Evolutionary conservation across 2,888 invertebrate species (phyloP), one percentile per base, ranked within the genome.

Genomic region (Hypselothyrea guttata): DNA sequence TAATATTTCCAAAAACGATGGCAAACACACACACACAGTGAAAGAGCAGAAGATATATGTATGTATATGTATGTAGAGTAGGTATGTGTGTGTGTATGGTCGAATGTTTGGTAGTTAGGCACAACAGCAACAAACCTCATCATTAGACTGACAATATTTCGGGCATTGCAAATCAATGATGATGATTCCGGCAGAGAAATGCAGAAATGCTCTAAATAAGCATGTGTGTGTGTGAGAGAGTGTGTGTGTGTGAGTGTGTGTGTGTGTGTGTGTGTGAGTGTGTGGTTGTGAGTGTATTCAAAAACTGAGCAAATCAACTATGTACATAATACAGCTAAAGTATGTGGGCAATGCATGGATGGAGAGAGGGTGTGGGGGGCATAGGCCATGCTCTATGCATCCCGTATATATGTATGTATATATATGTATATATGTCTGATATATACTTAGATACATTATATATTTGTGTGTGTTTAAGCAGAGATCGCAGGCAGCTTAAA

Each of bases 1-100:
- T 86, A 86, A 87, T 86, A 87, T 87, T 86, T 84, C 86, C 86
- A 84, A 85, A 86, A 85, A 86, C 79, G 77, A 83, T 79, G 77
- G 81, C 81, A 83, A 83, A 83, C 84, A 77, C 54, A 73, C 76
- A 70, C 66, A 76, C 64, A 60, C 49, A 49, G 30, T 57, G 11
- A 48, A 1, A 38, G 8, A 46, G 31, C 54, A 18, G 44, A 28
- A 58, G 7, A 51, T 44, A 49, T 51, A 55, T 47, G 28, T 16
- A n/a, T 51, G 37, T 44, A 18, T 44, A 33, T 54, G 28, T 34
- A 28, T 55, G 15, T 54, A 22, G 37, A 13, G n/a, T n/a, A n/a
- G n/a, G n/a, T n/a, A n/a, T 45, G 38, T 31, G 27, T 38, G 31
- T 31, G n/a, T 47, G 33, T 65, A 60, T 62, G 67, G 58, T 44